Conservation (phyloP, 2,888 invertebrate genomes). For the Liodrosophila aerea region DNA sequence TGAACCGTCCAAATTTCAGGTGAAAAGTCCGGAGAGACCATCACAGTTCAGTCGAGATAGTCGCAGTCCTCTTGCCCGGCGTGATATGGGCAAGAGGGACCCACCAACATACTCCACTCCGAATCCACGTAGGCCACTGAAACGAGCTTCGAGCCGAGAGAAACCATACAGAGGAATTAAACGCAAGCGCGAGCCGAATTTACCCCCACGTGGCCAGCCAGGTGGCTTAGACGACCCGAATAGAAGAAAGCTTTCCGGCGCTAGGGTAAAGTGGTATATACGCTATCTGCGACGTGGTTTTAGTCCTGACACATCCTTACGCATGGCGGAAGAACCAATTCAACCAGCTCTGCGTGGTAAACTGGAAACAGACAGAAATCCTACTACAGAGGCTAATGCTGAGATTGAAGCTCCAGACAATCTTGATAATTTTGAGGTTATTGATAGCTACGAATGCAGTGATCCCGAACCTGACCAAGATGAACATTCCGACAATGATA, state of each 20-base stretch:
- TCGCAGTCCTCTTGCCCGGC: too few relatives aligned
- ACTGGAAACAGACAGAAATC: too few relatives aligned
- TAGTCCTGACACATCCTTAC: conserved; percentile 1
- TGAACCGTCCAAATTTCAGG: too few relatives aligned
- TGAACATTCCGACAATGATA: not conserved
- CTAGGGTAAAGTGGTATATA: conserved; percentile 32
- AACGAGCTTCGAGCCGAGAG: not conserved
- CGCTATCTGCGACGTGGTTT: conserved; percentile 29
- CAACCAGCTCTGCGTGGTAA: conserved; percentile 21
- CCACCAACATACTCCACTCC: too few relatives aligned
- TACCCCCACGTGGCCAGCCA: conserved; percentile 1
- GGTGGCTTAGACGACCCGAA: conserved; percentile 2
- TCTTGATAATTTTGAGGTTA: too few relatives aligned
- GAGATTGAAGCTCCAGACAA: not conserved
- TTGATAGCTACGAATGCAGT: not conserved
- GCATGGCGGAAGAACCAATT: conserved; percentile 30
- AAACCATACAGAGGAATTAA: not conserved
- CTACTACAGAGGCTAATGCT: fast-evolving
- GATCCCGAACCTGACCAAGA: not conserved
- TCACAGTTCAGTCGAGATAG: too few relatives aligned
- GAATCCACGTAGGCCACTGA: too few relatives aligned
- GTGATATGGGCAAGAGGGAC: too few relatives aligned
- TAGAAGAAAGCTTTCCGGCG: conserved; percentile 5
- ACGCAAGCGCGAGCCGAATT: not conserved
- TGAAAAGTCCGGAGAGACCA: too few relatives aligned